phyloP scores from a whole-genome alignment of 2,888 invertebrate species.

The Cheilosia pagana region DNA sequence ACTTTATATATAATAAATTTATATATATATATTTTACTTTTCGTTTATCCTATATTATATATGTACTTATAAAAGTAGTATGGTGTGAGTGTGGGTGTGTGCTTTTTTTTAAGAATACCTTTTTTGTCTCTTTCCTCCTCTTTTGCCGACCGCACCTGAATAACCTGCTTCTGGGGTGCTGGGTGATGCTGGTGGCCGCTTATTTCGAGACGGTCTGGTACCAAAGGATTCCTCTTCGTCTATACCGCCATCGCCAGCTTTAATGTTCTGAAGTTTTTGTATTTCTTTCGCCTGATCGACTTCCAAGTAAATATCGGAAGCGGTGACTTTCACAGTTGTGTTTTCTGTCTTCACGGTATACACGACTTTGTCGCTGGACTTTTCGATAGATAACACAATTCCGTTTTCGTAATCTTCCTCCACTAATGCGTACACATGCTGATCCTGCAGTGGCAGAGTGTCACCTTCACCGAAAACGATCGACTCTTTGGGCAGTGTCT shows the following conservation, averaged over 20 bases:
- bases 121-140: conserved; percentile 76
- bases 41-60: conserved; percentile 45
- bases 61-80: conserved; percentile 63
- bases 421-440: conserved; percentile 85
- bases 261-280: conserved; percentile 80
- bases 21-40: conserved; percentile 1
- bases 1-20: conserved; percentile 5
- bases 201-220: conserved; percentile 73
- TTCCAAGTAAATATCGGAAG: conserved; percentile 85
- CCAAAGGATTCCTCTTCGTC: conserved; percentile 59
- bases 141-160: conserved; percentile 75
- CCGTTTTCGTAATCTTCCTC: conserved; percentile 85
- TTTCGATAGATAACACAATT: conserved; percentile 83
- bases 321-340: conserved; percentile 84
- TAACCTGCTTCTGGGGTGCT: conserved; percentile 77
- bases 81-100: conserved; percentile 48
- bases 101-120: conserved; percentile 76
- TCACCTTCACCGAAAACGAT: conserved; percentile 85
- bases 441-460: conserved; percentile 84
- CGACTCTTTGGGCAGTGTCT: conserved; percentile 86
- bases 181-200: conserved; percentile 73
- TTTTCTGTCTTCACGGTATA: conserved; percentile 79
- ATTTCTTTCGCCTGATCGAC: conserved; percentile 85
- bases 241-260: conserved; percentile 31
- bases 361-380: conserved; percentile 80